Conservation (phyloP, 2,888 invertebrate species). For the Nezara viridula region DNA sequence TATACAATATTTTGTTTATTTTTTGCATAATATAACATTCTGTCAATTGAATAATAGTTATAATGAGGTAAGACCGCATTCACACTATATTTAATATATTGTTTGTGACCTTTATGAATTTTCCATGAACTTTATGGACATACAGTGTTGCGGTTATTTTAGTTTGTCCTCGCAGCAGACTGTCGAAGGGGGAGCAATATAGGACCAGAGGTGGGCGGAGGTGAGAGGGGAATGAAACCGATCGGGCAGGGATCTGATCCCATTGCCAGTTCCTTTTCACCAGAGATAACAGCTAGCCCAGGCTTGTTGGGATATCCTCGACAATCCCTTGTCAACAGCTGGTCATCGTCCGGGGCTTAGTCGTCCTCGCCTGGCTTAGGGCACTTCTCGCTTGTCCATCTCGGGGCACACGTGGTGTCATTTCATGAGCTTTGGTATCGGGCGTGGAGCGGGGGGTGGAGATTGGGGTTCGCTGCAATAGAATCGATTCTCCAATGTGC, state of each 20-base stretch:
- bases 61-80: no score
- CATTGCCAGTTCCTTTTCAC: neutral
- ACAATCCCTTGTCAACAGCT: conserved; percentile 17
- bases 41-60: no score
- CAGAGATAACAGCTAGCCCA: neutral
- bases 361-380: conserved; percentile 8
- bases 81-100: no score
- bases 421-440: neutral
- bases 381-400: neutral
- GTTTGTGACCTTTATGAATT: no score
- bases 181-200: neutral
- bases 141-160: neutral
- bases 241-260: neutral
- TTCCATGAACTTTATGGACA: no score
- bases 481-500: neutral
- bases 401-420: neutral
- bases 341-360: neutral
- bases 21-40: no score
- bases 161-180: neutral
- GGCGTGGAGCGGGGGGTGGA: no score
- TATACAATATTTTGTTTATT: no score
- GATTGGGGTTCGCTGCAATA: neutral
- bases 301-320: neutral
- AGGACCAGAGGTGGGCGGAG: neutral
- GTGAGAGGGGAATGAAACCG: neutral